Evolutionary conservation across 2,113 vertebrate species (phyloP).

Genomic region (Taxidea taxus): DNA sequence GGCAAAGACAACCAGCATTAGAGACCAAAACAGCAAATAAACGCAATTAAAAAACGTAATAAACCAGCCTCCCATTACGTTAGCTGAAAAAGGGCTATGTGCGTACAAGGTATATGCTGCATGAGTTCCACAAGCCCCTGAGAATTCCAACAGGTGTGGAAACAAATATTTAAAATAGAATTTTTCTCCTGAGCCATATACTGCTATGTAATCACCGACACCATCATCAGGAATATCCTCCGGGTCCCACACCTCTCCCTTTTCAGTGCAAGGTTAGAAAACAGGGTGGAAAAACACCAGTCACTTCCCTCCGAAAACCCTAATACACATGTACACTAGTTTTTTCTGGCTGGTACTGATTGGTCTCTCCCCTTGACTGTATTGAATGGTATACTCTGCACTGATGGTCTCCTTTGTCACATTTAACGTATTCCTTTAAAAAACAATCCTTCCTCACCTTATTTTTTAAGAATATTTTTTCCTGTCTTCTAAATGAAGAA

Average conservation of each 20-base stretch:
- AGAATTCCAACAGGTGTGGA: neutral
- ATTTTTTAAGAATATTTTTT: neutral
- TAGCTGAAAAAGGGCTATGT: neutral
- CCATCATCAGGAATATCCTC: neutral
- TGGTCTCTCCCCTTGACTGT: neutral
- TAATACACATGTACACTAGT: fast-evolving
- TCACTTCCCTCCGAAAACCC: neutral
- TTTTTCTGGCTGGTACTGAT: fast-evolving
- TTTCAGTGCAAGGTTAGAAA: neutral
- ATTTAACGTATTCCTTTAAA: neutral
- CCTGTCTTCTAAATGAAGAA: neutral
- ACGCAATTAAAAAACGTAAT: conserved; percentile 30
- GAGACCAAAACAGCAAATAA: conserved; percentile 48
- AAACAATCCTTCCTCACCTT: neutral
- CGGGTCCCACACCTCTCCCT: neutral
- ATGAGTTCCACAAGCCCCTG: neutral
- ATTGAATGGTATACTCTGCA: neutral
- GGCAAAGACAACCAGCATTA: conserved; percentile 59
- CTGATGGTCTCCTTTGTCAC: neutral
- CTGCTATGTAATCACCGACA: neutral
- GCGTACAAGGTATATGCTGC: neutral
- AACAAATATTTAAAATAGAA: neutral
- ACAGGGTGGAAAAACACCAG: neutral
- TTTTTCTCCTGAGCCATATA: neutral
- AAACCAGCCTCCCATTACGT: neutral